Base-by-base conservation (phyloP, 2,797 vertebrate species). In the Sitta carolinensis region DNA sequence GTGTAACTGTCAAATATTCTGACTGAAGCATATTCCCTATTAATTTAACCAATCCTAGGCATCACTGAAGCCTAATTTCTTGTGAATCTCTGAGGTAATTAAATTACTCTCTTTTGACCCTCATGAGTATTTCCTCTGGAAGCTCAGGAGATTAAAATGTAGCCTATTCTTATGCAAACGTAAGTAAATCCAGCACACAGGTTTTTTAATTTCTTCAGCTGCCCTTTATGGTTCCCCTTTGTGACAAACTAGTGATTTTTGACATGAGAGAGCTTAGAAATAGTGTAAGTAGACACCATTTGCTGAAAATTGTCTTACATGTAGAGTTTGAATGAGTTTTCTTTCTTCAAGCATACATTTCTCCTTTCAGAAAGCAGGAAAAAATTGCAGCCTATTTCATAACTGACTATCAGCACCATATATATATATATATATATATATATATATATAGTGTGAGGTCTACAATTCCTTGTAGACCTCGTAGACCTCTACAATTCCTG, bases 11-110 rank as follows among this genome's bases (percentile, higher is more conserved):
- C 70, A 93, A 89, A 87, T 15, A 52, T 57, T 79, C 58, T 91
- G 69, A 74, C 66, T 88, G 63, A 91, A 95, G 29, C 38, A 75
- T 84, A 88, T 85, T 83, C 40, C 30, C 30, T 83, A 85, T 83
- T 91, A 91, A 89, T 94, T 89, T 95, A 88, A 67, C 81, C 7
- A 4, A 85, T 95, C 62, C 68, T 88, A 90, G 69, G 79, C 85
- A 87, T 68, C 87, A 91, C 25, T 81, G 83, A 86, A 94, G 76
- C 85, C 79, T 95, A 90, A 94, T 95, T 96, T 95, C 74, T 92
- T 95, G 77, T 92, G 80, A 79, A 90, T 84, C 80, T 93, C 86
- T 76, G 48, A 92, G 84, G 92, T 96, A 92, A 89, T 93, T 84
- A 84, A 69, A 87, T 83, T 94, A 88, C 43, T 82, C 63, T 93